Evolutionary conservation across 2,113 vertebrate species (phyloP).

Genomic region (Trichechus manatus): DNA sequence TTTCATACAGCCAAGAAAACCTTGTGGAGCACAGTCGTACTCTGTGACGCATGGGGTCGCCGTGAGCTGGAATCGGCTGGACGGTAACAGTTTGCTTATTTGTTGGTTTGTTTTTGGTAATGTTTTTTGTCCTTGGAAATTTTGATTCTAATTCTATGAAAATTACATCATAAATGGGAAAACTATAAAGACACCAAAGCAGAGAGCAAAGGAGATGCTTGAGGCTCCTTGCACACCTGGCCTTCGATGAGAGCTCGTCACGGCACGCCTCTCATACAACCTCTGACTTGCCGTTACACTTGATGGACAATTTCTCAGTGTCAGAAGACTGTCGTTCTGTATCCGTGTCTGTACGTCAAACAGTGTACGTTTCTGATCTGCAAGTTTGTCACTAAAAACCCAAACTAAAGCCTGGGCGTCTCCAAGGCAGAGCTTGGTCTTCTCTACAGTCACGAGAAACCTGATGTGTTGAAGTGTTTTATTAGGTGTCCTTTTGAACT

Average conservation of each 20-base stretch:
- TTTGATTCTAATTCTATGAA: background rate
- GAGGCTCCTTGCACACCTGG: background rate
- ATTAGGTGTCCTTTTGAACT: background rate
- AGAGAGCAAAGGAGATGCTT: fast-evolving
- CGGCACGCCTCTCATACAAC: no score
- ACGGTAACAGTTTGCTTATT: no score
- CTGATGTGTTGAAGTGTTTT: background rate
- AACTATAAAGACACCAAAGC: background rate
- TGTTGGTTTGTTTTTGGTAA: no score
- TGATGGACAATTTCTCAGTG: fast-evolving
- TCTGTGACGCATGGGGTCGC: no score
- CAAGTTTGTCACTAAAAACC: background rate
- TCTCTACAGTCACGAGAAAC: background rate
- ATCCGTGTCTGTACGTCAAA: background rate
- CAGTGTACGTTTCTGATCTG: background rate
- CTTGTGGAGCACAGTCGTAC: no score
- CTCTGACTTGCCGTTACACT: background rate
- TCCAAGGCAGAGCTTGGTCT: background rate
- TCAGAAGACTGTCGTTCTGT: background rate
- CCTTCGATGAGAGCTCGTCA: no score
- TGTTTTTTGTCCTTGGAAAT: background rate
- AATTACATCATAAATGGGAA: background rate
- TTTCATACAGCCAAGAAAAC: no score
- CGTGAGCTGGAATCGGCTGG: no score
- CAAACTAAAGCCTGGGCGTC: background rate